phyloP scores from a whole-genome alignment of 1,140 invertebrate species.

The Pseudomyrmex concolor region DNA sequence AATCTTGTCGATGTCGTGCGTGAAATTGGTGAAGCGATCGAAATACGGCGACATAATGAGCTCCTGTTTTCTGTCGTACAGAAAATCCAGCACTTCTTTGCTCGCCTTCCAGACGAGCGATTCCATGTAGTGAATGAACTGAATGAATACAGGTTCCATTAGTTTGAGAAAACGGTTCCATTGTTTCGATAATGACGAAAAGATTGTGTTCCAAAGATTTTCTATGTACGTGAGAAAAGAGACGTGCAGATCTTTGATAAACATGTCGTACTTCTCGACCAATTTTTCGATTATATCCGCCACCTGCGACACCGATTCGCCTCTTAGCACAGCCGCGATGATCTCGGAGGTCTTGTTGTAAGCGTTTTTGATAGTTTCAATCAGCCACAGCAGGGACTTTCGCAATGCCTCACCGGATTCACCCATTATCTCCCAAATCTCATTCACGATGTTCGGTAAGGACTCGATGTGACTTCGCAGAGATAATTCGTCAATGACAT shows the following conservation, averaged over 20 bases:
- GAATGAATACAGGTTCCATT: constrained; percentile 91
- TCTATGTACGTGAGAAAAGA: constrained; percentile 91
- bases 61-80: constrained; percentile 91
- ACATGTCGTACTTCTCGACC: constrained; percentile 91
- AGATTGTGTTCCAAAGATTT: constrained; percentile 88
- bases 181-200: constrained; percentile 87
- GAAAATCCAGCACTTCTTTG: constrained; percentile 91
- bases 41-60: constrained; percentile 92
- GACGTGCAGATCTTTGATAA: constrained; percentile 91
- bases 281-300: constrained; percentile 88
- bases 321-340: constrained; percentile 88
- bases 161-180: constrained; percentile 89
- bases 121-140: constrained; percentile 90
- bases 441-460: constrained; percentile 91
- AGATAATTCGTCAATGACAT: constrained; percentile 91
- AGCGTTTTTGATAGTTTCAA: constrained; percentile 89
- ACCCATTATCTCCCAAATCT: constrained; percentile 93
- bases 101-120: constrained; percentile 89
- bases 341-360: constrained; percentile 90
- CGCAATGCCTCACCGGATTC: constrained; percentile 91
- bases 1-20: constrained; percentile 91
- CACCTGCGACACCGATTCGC: constrained; percentile 89
- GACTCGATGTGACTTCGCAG: constrained; percentile 91
- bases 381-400: constrained; percentile 90
- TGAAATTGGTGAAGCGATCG: constrained; percentile 90